A percentile compares a stretch with the other conserved stretches of the same genome.
Conservation (phyloP, 2,888 invertebrate species). For the Eupithecia inturbata region DNA sequence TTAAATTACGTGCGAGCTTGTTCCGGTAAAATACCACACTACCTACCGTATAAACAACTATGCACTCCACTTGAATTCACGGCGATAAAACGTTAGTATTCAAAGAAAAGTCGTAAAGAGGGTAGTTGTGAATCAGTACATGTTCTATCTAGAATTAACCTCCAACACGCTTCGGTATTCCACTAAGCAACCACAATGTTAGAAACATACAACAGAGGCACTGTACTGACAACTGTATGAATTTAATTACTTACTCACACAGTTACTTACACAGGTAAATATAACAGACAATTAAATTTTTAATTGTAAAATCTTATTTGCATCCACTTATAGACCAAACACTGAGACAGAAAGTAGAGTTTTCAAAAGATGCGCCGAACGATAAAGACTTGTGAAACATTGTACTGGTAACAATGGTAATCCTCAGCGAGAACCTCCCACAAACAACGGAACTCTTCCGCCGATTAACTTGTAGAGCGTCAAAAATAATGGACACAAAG, state of each 20-base stretch:
- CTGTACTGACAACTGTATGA: neutral
- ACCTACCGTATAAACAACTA: conserved; percentile 32
- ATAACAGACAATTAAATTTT: neutral
- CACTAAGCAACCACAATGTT: conserved; percentile 1
- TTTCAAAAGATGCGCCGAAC: conserved; percentile 50
- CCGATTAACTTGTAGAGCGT: conserved; percentile 68
- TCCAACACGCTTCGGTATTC: neutral
- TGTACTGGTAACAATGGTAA: conserved; percentile 60
- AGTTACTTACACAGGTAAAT: neutral
- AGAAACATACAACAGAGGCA: neutral
- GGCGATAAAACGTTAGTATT: conserved; percentile 5
- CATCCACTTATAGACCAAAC: conserved; percentile 27
- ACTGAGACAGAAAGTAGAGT: conserved; percentile 39
- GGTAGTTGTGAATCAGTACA: neutral
- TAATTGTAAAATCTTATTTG: conserved; percentile 7
- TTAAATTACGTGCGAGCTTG: conserved; percentile 78
- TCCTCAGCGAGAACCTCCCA: conserved; percentile 64
- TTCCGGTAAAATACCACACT: conserved; percentile 69
- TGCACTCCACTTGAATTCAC: conserved; percentile 1
- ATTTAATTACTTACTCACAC: neutral
- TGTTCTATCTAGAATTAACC: neutral
- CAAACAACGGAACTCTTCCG: conserved; percentile 75
- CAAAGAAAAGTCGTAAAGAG: conserved; percentile 7
- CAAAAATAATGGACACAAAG: conserved; percentile 67
- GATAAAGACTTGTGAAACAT: conserved; percentile 59